Evolutionary conservation across 2,113 vertebrate species (phyloP), one percentile per base, ranked within the genome.

Genomic region (Hiodon alosoides): DNA sequence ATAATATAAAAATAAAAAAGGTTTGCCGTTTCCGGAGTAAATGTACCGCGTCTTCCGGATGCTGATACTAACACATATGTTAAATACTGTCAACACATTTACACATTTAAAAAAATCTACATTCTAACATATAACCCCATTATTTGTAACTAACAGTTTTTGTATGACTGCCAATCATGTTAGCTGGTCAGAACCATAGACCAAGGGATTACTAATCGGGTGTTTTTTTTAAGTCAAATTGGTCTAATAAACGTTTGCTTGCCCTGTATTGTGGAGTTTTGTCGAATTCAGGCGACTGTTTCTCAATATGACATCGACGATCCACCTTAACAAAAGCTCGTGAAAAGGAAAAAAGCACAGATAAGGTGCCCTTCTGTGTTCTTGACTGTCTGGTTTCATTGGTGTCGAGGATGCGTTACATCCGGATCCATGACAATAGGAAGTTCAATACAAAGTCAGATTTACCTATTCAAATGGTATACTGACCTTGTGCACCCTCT

Each of bases 381-480:
- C 81, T 83, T 83, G 82, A 85, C 84, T 88, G 84, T 88, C 86
- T 87, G 88, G 80, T 87, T 87, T 87, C 85, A 88, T 90, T 86
- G 87, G 86, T 87, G 88, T 89, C 68, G 85, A 85, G 87, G 90
- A 90, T 90, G 88, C 85, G 67, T 73, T 74, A 83, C 81, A 88
- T 88, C 87, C 81, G 87, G 91, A 90, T 89, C 84, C 87, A 89
- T 90, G 84, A 85, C 79, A 87, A 88, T 85, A 82, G 80, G 80
- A 89, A 89, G 86, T 90, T 88, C 88, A 85, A 78, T 86, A 82
- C 88, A 86, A 87, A 88, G 88, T 89, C 87, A 91, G 86, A 90
- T 81, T 84, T 86, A 86, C 83, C 87, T 50, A 85, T 91, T 91
- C 84, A 89, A 73, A 90, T 87, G 88, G 87, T 89, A 89, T 85